Evolutionary conservation across 2,113 vertebrate genomes (phyloP).

Genomic region (Puntigrus tetrazona): DNA sequence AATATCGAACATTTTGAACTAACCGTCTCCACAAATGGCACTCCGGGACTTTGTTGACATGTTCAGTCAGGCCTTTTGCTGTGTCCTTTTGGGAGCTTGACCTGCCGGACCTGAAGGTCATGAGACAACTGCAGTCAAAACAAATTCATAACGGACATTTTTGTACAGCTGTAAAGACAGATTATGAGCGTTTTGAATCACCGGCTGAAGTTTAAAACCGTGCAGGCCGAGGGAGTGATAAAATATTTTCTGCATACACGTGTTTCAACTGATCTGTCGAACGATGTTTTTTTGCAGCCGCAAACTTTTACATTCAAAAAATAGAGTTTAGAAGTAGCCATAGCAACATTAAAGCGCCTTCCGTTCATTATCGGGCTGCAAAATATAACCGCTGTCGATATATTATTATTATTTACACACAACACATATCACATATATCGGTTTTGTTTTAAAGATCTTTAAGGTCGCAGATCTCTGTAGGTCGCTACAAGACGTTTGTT

Average conservation of each 20-base stretch:
- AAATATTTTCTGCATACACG: no score
- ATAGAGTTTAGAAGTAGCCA: no score
- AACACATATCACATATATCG: neutral
- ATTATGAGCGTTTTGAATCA: neutral
- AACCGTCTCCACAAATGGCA: constrained; percentile 66
- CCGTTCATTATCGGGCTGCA: neutral
- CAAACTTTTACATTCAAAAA: no score
- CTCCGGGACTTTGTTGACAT: constrained; percentile 56
- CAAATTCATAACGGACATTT: constrained; percentile 40
- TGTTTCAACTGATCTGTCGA: no score
- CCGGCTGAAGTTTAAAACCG: no score
- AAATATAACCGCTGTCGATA: neutral
- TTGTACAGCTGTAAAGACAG: neutral
- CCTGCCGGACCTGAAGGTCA: constrained; percentile 70
- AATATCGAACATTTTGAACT: constrained; percentile 15
- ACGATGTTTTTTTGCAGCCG: no score
- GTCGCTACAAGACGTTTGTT: neutral
- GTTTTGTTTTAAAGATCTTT: neutral
- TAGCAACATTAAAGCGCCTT: neutral
- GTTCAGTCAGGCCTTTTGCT: constrained; percentile 62
- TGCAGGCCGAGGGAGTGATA: no score
- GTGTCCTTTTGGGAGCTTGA: constrained; percentile 71
- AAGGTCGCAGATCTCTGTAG: neutral
- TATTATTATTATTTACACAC: neutral
- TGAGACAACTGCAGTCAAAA: constrained; percentile 63